phyloP scores from a whole-genome alignment of 2,113 vertebrate genomes.

The Martes martes region DNA sequence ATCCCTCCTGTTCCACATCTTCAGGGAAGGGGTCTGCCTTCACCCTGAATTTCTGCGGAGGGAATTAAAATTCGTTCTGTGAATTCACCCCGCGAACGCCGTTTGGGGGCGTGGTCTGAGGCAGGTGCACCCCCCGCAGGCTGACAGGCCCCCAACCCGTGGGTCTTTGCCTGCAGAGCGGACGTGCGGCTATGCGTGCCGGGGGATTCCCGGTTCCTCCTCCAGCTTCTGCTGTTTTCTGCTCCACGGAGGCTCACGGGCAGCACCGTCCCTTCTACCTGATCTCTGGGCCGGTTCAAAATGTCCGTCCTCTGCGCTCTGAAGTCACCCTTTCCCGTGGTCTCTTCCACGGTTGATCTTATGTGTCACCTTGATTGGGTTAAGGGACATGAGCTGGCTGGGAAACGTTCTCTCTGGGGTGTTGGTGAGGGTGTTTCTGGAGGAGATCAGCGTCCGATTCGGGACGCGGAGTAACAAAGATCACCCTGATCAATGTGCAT shows the following conservation, averaged over 20 bases:
- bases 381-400: background rate
- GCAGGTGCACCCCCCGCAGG: background rate
- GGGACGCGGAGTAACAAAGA: background rate
- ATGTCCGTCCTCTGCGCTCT: background rate
- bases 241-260: background rate
- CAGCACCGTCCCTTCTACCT: no score
- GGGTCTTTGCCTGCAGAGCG: background rate
- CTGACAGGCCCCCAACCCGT: fast-evolving
- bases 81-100: background rate
- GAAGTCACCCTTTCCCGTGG: background rate
- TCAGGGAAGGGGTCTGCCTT: background rate
- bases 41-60: background rate
- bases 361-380: background rate
- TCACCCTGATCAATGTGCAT: background rate
- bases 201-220: background rate
- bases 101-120: background rate
- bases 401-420: fast-evolving
- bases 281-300: background rate
- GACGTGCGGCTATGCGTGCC: no score
- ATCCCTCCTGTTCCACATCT: background rate
- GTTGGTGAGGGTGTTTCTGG: background rate
- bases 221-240: background rate
- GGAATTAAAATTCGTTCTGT: background rate
- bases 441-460: background rate
- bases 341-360: background rate